phyloP scores from a whole-genome alignment of 1,140 invertebrate genomes.

The Drosophila gunungcola region DNA sequence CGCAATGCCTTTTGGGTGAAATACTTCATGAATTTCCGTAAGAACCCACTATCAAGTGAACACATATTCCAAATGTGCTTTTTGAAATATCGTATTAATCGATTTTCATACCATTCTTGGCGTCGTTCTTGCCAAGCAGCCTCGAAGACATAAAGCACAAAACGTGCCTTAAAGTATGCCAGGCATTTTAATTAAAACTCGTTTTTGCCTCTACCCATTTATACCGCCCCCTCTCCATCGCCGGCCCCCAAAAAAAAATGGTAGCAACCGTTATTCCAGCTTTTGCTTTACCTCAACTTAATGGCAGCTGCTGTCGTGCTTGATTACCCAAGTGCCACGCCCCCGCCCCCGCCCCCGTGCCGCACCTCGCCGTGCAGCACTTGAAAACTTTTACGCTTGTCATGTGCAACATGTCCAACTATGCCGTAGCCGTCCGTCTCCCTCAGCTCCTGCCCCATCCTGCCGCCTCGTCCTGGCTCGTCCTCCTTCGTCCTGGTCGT shows the following conservation, averaged over 20 bases:
- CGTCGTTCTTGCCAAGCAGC: conserved; percentile 5
- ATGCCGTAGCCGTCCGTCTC: conserved; percentile 55
- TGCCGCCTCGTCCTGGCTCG: background rate
- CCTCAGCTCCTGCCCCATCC: conserved; percentile 1
- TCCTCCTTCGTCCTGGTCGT: conserved; percentile 20
- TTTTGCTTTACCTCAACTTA: conserved; percentile 73
- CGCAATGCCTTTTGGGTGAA: too few species aligned
- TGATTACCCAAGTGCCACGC: conserved; percentile 65
- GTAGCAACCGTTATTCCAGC: conserved; percentile 36
- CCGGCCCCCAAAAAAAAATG: conserved; percentile 21
- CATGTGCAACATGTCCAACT: conserved; percentile 81
- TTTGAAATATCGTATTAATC: conserved; percentile 26
- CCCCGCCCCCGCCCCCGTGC: background rate
- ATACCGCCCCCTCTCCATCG: background rate
- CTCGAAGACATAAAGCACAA: conserved; percentile 41
- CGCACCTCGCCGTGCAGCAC: conserved; percentile 42
- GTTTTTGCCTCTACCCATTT: conserved; percentile 36
- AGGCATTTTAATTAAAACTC: conserved; percentile 77
- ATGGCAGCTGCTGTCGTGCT: conserved; percentile 80
- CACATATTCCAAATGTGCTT: conserved; percentile 9
- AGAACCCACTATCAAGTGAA: too few species aligned
- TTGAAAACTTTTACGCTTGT: conserved; percentile 76
- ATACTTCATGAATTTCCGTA: too few species aligned
- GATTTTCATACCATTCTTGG: conserved; percentile 19
- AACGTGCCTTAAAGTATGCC: conserved; percentile 72